Conservation (phyloP, 2,113 vertebrate genomes). For the Elephas maximus region DNA sequence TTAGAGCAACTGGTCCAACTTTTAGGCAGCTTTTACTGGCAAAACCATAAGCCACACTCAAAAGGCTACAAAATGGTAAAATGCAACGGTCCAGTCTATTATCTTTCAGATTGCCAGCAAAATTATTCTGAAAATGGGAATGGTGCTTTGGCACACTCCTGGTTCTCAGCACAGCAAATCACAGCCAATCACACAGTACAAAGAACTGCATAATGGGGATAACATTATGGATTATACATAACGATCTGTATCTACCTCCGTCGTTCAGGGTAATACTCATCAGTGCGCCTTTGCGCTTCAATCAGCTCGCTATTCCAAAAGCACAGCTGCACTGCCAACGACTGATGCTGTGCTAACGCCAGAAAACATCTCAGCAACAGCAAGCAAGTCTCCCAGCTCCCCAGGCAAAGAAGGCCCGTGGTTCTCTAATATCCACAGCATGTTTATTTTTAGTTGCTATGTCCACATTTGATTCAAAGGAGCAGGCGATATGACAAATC, state of each 20-base stretch:
- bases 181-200: conserved; percentile 71
- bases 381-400: conserved; percentile 68
- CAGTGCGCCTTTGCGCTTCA: conserved; percentile 47
- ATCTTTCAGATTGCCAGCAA: conserved; percentile 64
- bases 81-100: conserved; percentile 49
- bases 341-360: conserved; percentile 74
- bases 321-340: conserved; percentile 67
- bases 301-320: conserved; percentile 69
- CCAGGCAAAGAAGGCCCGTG: conserved; percentile 58
- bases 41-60: conserved; percentile 53
- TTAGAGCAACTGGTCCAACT: conserved; percentile 69
- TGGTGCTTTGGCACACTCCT: conserved; percentile 47
- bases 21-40: conserved; percentile 23
- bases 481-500: conserved; percentile 70
- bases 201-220: conserved; percentile 64
- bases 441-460: conserved; percentile 76
- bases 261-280: conserved; percentile 66
- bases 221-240: conserved; percentile 57
- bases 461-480: conserved; percentile 70
- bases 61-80: conserved; percentile 20
- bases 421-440: conserved; percentile 57
- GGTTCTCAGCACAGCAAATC: conserved; percentile 75
- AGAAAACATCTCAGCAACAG: conserved; percentile 75
- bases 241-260: conserved; percentile 76
- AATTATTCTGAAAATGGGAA: conserved; percentile 67